Evolutionary conservation across 2,888 invertebrate species (phyloP), one percentile per base, ranked within the genome.

Genomic region (Ceraclea dissimilis): DNA sequence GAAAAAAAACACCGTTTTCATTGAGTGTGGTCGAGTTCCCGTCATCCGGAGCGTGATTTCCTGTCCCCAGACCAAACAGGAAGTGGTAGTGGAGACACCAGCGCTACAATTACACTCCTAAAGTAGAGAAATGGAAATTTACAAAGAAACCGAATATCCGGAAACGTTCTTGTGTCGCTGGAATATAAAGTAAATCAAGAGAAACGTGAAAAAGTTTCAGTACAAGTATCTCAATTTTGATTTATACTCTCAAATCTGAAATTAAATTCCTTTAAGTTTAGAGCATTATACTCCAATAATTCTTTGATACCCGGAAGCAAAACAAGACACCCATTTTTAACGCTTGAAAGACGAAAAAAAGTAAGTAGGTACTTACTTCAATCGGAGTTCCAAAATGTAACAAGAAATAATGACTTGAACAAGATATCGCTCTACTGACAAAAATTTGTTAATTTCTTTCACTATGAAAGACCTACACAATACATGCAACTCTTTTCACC

Each of bases 71-170:
- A 39, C 50, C 49, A 33, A 46, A 51, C 56, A 58, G 60, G 60
- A 60, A 60, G 51, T 54, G 59, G 55, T 55, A 47, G 52, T 34
- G 53, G 53, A 57, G 59, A 59, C 57, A 50, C 51, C 46, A 51
- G 51, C 49, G 26, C 57, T 26, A 34, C 57, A 57, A 51, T 57
- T 54, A 54, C 50, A 51, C 33, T 39, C 8, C 22, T 20, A 20
- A 19, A 49, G n/a, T 18, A 21, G 31, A 20, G 50, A 50, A 34
- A 19, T 18, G 20, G 26, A 17, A 50, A 50, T 49, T 49, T 26
- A 26, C 22, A 49, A 49, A 49, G 49, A 49, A 49, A 26, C 39
- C 39, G 39, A 39, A 39, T 13, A 13, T 16, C 39, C 39, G 39
- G 39, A 20, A 47, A 19, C 47, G 48, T 33, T 33, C 47, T n/a